Evolutionary conservation across 2,113 vertebrate genomes (phyloP).

Genomic region (Pycnonotus jocosus): DNA sequence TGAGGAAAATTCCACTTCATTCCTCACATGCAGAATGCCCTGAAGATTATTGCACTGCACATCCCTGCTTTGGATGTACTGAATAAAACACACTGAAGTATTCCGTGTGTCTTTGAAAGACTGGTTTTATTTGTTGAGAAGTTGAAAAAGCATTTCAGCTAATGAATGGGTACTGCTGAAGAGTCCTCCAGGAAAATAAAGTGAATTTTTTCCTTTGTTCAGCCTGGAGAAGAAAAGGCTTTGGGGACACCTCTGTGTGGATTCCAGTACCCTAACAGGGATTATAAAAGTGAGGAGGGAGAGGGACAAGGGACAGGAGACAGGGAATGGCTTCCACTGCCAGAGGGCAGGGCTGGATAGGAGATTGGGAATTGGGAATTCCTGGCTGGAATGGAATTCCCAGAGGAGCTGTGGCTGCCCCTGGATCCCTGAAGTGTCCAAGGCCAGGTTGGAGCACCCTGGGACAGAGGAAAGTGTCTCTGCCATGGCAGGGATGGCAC

Average conservation of each 20-base stretch:
- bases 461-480: not conserved
- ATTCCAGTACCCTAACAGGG: not conserved
- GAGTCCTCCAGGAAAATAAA: not conserved
- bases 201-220: not conserved
- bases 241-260: not conserved
- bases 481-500: not conserved
- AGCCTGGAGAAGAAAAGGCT: not conserved
- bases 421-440: not conserved
- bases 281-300: not conserved
- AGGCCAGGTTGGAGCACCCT: not conserved
- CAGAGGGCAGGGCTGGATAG: not conserved
- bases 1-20: constrained; percentile 9
- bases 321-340: not conserved
- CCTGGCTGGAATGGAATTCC: not conserved
- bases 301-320: not conserved
- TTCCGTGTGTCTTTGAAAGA: not conserved
- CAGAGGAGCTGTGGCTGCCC: not conserved
- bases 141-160: not conserved
- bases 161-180: not conserved
- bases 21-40: not conserved
- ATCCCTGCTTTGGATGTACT: not conserved
- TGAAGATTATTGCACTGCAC: not conserved
- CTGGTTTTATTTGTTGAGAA: not conserved
- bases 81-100: not conserved
- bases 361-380: not conserved